Conservation (phyloP, 92 coral and sea anemone genomes). For the Micromussa lordhowensis region DNA sequence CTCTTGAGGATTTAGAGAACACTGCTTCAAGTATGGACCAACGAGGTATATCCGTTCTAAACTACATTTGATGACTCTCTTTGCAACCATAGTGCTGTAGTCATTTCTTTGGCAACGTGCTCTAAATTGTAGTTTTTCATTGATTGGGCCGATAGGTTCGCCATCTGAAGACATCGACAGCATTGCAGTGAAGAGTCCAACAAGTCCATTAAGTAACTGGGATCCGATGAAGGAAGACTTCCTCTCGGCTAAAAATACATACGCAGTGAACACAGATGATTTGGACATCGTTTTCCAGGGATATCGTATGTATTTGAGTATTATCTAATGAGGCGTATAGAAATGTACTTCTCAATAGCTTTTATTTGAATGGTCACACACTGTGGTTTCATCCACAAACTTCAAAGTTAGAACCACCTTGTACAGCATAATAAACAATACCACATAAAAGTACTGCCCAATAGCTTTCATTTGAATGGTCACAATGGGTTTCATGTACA, state of each 20-base stretch:
- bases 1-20: slow-evolving; percentile 47
- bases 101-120: not conserved
- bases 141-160: not conserved
- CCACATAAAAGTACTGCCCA: slow-evolving; percentile 25
- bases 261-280: slow-evolving; percentile 78
- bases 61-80: not conserved
- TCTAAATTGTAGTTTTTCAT: not conserved
- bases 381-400: not conserved
- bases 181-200: slow-evolving; percentile 47
- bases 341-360: not conserved
- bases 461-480: slow-evolving; percentile 27
- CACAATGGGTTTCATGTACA: not conserved
- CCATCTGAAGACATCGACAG: not conserved
- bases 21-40: slow-evolving; percentile 34
- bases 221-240: slow-evolving; percentile 90
- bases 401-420: not conserved
- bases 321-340: not conserved
- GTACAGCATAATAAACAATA: slow-evolving; percentile 7
- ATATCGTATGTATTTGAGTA: slow-evolving; percentile 74
- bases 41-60: slow-evolving; percentile 29
- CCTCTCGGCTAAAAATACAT: slow-evolving; percentile 81
- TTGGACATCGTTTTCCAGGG: slow-evolving; percentile 89
- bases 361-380: not conserved
- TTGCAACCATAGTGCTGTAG: not conserved
- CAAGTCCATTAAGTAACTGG: slow-evolving; percentile 70